Percentiles rank a stretch among this genome's conserved stretches.
phyloP scores from a whole-genome alignment of 2,797 vertebrate species.

The Botia almorhae region DNA sequence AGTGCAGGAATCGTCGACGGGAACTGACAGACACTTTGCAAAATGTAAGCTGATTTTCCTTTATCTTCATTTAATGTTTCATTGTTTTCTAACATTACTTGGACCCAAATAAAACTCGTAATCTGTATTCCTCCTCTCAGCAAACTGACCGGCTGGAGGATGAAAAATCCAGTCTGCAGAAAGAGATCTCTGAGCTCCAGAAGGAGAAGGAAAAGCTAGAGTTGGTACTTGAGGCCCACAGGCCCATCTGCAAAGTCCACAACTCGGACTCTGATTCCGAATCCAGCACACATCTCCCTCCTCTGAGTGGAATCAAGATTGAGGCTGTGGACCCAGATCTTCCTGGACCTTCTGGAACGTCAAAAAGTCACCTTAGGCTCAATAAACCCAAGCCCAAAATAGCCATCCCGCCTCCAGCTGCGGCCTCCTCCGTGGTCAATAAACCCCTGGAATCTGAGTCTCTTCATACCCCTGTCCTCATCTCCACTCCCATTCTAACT shows the following conservation, averaged over 20 bases:
- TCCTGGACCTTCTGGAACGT: slow-evolving; percentile 66
- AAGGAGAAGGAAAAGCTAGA: slow-evolving; percentile 90
- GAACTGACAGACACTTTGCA: slow-evolving; percentile 90
- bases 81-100: background rate
- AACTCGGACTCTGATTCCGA: slow-evolving; percentile 79
- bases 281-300: slow-evolving; percentile 55
- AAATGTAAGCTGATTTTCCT: slow-evolving; percentile 71
- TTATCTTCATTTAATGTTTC: background rate
- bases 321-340: slow-evolving; percentile 67
- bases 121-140: slow-evolving; percentile 66
- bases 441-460: slow-evolving; percentile 79
- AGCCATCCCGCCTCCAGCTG: slow-evolving; percentile 70
- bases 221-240: slow-evolving; percentile 89
- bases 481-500: slow-evolving; percentile 86
- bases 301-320: slow-evolving; percentile 72
- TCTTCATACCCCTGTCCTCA: slow-evolving; percentile 88
- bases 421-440: slow-evolving; percentile 43
- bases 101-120: slow-evolving; percentile 29
- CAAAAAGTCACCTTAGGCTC: slow-evolving; percentile 60
- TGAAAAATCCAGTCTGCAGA: slow-evolving; percentile 84
- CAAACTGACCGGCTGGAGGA: slow-evolving; percentile 88
- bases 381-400: slow-evolving; percentile 79
- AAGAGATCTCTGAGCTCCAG: slow-evolving; percentile 86
- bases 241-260: slow-evolving; percentile 88
- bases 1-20: slow-evolving; percentile 89